A percentile compares a stretch with the other conserved stretches of the same genome.
These are phyloP conservation scores for Vanessa tameamea DNA, from an alignment of 1,140 invertebrate species.

Conservation along the genomic window DNA sequence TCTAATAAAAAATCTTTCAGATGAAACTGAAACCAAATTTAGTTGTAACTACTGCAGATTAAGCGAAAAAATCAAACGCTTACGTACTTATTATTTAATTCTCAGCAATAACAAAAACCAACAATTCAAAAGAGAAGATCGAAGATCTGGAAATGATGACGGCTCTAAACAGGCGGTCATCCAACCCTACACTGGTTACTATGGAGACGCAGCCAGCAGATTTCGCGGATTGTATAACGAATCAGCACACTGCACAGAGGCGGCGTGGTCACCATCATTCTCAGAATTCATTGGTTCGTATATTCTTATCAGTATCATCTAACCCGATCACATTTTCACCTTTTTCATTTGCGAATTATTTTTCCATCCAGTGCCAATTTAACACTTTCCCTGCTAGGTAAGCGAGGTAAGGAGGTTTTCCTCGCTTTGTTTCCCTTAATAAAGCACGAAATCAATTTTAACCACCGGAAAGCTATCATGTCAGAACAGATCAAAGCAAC, in stretches of 20 bases:
- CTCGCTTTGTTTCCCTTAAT: no score
- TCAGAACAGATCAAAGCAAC: no score
- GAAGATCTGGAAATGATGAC: constrained; percentile 78
- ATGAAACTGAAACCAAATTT: no score
- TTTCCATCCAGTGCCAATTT: no score
- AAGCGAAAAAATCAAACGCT: no score
- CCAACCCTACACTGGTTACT: constrained; percentile 71
- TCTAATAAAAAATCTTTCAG: no score
- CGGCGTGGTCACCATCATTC: constrained; percentile 62
- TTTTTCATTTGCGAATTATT: no score
- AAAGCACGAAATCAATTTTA: no score
- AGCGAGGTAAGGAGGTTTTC: no score
- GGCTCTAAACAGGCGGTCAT: constrained; percentile 64
- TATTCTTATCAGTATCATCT: not conserved
- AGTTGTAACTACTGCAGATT: no score
- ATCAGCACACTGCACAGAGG: constrained; percentile 73
- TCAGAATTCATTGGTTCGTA: constrained; percentile 62
- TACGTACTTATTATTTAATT: constrained; percentile 16
- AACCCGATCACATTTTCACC: not conserved
- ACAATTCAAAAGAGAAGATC: constrained; percentile 73
- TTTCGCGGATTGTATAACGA: constrained; percentile 77
- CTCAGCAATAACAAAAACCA: constrained; percentile 76
- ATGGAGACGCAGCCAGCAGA: constrained; percentile 65
- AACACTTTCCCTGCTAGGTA: no score
- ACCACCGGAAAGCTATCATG: no score